These are phyloP conservation scores for Labeo calbasu DNA, from an alignment of 2,797 vertebrate genomes.

Conservation along the genomic window DNA sequence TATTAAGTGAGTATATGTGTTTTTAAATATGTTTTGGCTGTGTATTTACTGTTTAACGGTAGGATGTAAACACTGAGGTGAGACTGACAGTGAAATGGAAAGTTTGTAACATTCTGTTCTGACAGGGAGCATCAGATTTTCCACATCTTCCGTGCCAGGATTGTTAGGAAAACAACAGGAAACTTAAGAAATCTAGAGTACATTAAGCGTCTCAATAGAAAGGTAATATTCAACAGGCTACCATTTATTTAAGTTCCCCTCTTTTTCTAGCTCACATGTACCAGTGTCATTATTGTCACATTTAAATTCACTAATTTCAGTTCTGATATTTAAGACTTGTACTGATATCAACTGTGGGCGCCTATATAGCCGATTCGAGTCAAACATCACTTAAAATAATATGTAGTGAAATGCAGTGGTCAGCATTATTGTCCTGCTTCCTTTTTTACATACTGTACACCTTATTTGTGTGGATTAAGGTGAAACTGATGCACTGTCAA, in stretches of 20 bases:
- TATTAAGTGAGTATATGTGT: not conserved
- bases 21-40: not conserved
- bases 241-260: not conserved
- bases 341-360: not conserved
- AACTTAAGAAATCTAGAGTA: not conserved
- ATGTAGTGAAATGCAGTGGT: not conserved
- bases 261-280: not conserved
- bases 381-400: not conserved
- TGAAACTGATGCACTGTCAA: not conserved
- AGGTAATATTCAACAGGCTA: not conserved
- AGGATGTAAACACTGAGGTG: not conserved
- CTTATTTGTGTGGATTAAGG: not conserved
- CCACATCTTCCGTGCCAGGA: not conserved
- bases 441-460: not conserved
- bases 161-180: not conserved
- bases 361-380: not conserved
- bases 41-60: not conserved
- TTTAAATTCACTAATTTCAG: not conserved
- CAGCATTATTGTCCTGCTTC: not conserved
- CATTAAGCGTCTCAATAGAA: not conserved
- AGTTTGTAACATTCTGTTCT: not conserved
- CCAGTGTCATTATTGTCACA: not conserved
- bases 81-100: not conserved
- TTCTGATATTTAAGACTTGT: not conserved
- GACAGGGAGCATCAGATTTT: not conserved